These are phyloP conservation scores for Lophotriccus pileatus DNA, from an alignment of 2,797 vertebrate species.

Conservation along the genomic window DNA sequence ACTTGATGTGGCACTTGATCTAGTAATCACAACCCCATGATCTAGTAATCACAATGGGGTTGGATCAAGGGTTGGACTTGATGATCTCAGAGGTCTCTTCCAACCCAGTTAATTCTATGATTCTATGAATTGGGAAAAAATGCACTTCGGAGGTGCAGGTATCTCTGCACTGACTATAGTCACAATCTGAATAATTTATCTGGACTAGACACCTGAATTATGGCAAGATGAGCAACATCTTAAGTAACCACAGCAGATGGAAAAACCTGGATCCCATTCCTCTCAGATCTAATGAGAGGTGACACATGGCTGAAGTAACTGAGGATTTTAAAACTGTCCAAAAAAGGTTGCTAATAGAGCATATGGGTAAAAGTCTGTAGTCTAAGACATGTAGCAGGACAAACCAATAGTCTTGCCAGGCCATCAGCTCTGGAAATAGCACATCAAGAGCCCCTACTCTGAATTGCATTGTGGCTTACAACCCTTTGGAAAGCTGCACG, in stretches of 20 bases:
- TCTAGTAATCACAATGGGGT: no score
- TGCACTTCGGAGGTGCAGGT: background rate
- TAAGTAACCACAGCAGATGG: background rate
- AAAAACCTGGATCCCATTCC: background rate
- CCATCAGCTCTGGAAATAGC: background rate
- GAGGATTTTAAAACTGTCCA: background rate
- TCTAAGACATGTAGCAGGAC: background rate
- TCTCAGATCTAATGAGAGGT: background rate
- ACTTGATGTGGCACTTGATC: no score
- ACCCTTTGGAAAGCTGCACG: background rate
- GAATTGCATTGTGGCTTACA: background rate
- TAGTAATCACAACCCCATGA: no score
- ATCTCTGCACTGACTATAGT: background rate
- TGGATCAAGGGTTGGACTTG: no score
- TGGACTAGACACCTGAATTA: background rate
- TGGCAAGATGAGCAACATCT: background rate
- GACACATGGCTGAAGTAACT: background rate
- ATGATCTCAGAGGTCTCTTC: no score
- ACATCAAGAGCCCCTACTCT: background rate
- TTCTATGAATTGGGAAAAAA: background rate
- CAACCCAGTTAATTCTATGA: no score
- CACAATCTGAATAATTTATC: background rate
- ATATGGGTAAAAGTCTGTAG: background rate
- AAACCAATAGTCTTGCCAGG: background rate
- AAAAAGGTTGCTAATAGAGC: background rate